phyloP scores from a whole-genome alignment of 2,797 vertebrate species.

The Zenarchopterus dispar region DNA sequence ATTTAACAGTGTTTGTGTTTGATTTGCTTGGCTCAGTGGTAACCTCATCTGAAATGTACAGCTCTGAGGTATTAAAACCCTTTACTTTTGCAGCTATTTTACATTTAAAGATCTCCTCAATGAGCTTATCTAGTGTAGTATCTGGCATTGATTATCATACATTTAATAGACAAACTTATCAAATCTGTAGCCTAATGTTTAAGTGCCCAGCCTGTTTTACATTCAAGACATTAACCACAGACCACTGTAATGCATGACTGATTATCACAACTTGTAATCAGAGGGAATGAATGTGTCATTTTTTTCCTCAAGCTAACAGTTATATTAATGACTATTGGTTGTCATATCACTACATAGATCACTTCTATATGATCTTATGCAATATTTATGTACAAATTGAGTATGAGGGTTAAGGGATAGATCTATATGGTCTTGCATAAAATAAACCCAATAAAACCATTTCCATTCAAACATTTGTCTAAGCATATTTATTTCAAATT shows the following conservation, averaged over 20 bases:
- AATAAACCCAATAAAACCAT: conserved; percentile 77
- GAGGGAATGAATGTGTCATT: conserved; percentile 68
- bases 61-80: conserved; percentile 30
- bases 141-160: conserved; percentile 57
- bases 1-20: conserved; percentile 41
- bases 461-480: conserved; percentile 52
- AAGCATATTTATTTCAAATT: not conserved
- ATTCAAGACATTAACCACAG: conserved; percentile 68
- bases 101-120: conserved; percentile 41
- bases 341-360: conserved; percentile 75
- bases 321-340: conserved; percentile 61
- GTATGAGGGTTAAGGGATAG: conserved; percentile 69
- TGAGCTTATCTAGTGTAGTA: conserved; percentile 35
- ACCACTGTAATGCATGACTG: conserved; percentile 78
- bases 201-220: conserved; percentile 76
- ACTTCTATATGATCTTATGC: conserved; percentile 81
- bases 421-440: conserved; percentile 75
- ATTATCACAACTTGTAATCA: conserved; percentile 68
- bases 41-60: conserved; percentile 41
- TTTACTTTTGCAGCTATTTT: conserved; percentile 42
- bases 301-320: conserved; percentile 61
- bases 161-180: conserved; percentile 63
- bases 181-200: conserved; percentile 75
- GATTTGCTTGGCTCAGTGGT: conserved; percentile 49
- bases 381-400: conserved; percentile 73